Percentiles rank a stretch among this genome's conserved stretches.
These are phyloP conservation scores for Ornithorhynchus anatinus DNA, from an alignment of 2,113 vertebrate species.

Conservation along the genomic window DNA sequence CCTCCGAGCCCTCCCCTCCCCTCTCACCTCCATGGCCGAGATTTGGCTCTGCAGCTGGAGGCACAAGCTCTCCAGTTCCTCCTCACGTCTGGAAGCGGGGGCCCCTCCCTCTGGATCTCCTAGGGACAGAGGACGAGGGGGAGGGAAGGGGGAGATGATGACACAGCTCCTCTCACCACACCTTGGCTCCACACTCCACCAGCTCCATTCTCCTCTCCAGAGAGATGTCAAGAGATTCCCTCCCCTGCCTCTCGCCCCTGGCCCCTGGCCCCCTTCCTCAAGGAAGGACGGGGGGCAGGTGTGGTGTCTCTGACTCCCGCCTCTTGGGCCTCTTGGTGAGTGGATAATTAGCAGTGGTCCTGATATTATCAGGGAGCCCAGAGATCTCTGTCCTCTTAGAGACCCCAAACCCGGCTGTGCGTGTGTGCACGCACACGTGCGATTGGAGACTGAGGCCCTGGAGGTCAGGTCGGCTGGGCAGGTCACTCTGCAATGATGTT, in stretches of 20 bases:
- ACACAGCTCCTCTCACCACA: not conserved
- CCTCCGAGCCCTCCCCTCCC: not conserved
- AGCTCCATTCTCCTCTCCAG: not conserved
- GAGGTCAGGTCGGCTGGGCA: not conserved
- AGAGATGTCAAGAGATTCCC: not conserved
- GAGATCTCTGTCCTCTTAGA: not conserved
- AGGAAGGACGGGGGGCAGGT: not conserved
- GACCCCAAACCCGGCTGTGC: not conserved
- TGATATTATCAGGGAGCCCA: not conserved
- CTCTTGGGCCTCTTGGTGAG: not conserved
- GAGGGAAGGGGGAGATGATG: not conserved
- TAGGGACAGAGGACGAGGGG: not conserved
- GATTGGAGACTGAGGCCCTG: not conserved
- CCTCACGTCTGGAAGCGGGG: not conserved
- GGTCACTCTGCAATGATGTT: too few species aligned
- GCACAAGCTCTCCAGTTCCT: constrained; percentile 72
- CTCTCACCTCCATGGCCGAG: constrained; percentile 89
- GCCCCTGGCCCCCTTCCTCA: not conserved
- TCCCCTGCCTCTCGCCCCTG: not conserved
- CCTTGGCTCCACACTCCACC: not conserved
- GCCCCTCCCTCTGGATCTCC: constrained; percentile 24
- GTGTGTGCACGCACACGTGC: not conserved
- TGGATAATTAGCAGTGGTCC: too few species aligned
- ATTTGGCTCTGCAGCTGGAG: constrained; percentile 80
- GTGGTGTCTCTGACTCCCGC: not conserved